Evolutionary conservation across 2,888 invertebrate species (phyloP), one percentile per base, ranked within the genome.

Genomic region (Norana najaformis): DNA sequence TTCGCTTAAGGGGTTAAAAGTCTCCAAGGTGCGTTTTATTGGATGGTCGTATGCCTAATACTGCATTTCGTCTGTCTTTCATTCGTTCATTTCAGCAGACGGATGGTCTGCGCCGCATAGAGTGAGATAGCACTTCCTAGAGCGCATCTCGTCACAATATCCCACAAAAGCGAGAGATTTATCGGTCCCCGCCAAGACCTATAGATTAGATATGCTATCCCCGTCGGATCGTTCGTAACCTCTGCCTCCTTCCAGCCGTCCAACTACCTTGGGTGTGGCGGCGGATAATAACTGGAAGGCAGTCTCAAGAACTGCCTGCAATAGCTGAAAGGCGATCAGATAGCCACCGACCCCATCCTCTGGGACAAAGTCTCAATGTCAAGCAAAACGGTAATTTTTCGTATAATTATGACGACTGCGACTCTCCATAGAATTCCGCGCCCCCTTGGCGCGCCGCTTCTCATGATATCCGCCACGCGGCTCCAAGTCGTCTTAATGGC

Each of bases 141-240:
- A n/a, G 69, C 69, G n/a, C 69, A 69, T 69, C 69, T 69, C 69
- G 69, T 69, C 69, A 69, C 69, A 69, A 69, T 69, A n/a, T 69
- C 69, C 69, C 69, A n/a, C 69, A 69, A 69, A 69, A n/a, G 30
- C 69, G n/a, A 69, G 69, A 69, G 69, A n/a, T n/a, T 69, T 69
- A 69, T 69, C 69, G 69, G 69, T 69, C 16, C 8, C 69, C 69
- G 69, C 69, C 69, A 69, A 69, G 69, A 69, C 69, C 69, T 8
- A n/a, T 69, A 69, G 69, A 69, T 69, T 69, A 69, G 69, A 69
- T 69, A 69, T 69, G 69, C 8, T n/a, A 69, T 69, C 11, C 69
- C 69, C 69, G n/a, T 8, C 69, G 69, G 69, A 69, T n/a, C 69
- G 69, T n/a, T 69, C 69, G n/a, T n/a, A n/a, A n/a, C 30, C 69